Conservation (phyloP, 2,797 vertebrate genomes). For the Loris lydekkerianus region DNA sequence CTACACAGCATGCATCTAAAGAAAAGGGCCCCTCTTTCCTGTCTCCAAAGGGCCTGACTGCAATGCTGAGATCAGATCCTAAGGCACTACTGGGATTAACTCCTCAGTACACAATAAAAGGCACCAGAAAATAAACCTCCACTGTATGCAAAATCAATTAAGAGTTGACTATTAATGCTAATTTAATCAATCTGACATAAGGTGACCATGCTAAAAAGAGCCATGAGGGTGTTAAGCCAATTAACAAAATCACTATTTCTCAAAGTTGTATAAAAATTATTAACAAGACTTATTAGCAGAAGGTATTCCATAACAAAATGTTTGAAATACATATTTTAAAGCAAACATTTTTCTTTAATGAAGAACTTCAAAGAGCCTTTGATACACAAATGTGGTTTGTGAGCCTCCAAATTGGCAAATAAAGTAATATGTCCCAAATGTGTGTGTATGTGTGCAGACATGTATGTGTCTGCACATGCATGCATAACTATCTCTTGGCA, state of each 20-base stretch:
- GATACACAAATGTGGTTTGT: neutral
- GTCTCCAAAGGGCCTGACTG: neutral
- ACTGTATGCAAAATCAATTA: neutral
- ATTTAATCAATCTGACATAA: neutral
- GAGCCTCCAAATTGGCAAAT: neutral
- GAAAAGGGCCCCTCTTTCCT: neutral
- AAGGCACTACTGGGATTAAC: neutral
- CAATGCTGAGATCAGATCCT: neutral
- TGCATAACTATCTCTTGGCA: neutral
- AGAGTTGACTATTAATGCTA: conserved; percentile 47
- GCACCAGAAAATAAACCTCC: neutral
- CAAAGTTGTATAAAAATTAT: conserved; percentile 24
- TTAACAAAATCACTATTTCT: conserved; percentile 57
- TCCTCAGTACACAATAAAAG: neutral
- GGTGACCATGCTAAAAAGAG: conserved; percentile 11
- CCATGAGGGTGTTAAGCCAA: conserved; percentile 9
- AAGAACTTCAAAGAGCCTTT: conserved; percentile 34
- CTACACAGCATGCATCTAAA: neutral
- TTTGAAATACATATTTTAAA: conserved; percentile 49
- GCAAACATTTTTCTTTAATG: neutral
- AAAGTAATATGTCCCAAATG: conserved; percentile 2
- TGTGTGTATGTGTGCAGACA: neutral
- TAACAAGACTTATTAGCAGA: neutral
- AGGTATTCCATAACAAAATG: conserved; percentile 19
- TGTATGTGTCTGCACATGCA: neutral